Conservation (phyloP, 2,888 invertebrate species). For the Dinocampus coccinellae region DNA sequence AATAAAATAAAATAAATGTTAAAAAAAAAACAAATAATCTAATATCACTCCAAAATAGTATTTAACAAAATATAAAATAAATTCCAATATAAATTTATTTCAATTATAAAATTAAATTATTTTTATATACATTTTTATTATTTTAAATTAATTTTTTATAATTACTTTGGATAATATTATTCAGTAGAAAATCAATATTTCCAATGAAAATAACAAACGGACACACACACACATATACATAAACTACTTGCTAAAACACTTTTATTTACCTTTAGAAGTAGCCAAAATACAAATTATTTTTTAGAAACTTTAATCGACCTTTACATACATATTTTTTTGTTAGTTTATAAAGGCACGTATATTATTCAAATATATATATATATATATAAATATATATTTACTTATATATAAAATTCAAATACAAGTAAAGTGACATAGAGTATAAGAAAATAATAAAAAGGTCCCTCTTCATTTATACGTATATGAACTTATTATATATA, state of each 20-base stretch:
- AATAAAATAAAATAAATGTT: too few species aligned
- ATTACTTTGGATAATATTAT: too few species aligned
- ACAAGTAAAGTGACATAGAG: constrained; percentile 14
- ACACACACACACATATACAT: background rate
- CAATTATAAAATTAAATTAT: too few species aligned
- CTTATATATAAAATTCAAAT: background rate
- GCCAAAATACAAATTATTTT: constrained; percentile 9
- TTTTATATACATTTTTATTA: too few species aligned
- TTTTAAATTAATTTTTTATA: too few species aligned
- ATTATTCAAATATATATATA: constrained; percentile 4
- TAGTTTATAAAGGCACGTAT: constrained; percentile 9
- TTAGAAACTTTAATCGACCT: constrained; percentile 3
- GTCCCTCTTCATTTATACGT: constrained; percentile 55
- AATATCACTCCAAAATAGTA: too few species aligned
- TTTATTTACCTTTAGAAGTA: constrained; percentile 15
- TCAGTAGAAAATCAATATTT: too few species aligned
- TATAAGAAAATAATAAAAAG: constrained; percentile 25
- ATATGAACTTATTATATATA: constrained; percentile 46
- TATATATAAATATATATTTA: constrained; percentile 8
- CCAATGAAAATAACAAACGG: too few species aligned
- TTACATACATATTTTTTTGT: constrained; percentile 10
- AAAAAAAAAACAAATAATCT: too few species aligned
- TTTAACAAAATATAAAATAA: too few species aligned
- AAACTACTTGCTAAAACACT: constrained; percentile 29
- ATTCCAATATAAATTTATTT: too few species aligned